Base-by-base conservation (phyloP, 2,797 vertebrate species). In the Sebastes minor region DNA sequence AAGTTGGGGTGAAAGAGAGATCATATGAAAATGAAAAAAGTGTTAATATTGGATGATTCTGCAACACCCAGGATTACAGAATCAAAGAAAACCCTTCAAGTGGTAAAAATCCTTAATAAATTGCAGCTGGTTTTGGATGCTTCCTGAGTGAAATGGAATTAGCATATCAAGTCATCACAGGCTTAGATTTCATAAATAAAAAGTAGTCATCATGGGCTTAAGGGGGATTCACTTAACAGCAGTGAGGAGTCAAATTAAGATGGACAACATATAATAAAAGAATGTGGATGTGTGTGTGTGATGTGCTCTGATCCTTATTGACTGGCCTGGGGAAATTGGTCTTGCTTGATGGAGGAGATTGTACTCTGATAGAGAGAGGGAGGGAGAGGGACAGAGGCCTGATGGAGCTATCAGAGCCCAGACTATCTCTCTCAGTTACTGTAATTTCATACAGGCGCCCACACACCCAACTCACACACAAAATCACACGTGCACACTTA, bases 391-490 rank as follows among this genome's bases (percentile, higher is more conserved):
- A 88, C 59, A 63, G 72, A 71, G 56, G 74, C 67, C 80, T 83
- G 83, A 86, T 87, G 86, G 86, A 87, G 85, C 80, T 74, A 90
- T 88, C 79, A 74, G 77, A 82, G 80, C 63, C 62, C 35, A 33
- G 68, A 86, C 84, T 68, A 85, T 88, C 80, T 92, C 83, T 89
- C 81, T 89, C 83, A 79, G 77, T 91, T 91, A 89, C 89, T 90
- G 89, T 90, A 87, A 92, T 91, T 88, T 89, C 85, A 89, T 89
- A 91, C 82, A 88, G 83, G 83, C 82, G 61, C 64, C 62, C 69
- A 72, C 74, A 62, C 76, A 42, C 55, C 32, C 42, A 59, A 38
- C 33, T 42, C 71, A 73, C 83, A 83, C 14, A 52, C 75, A 81
- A n/a, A 68, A 33, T 46, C 76, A 71, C 76, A 85, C 62, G 55